Base-by-base conservation (phyloP, 2,113 vertebrate genomes). In the Gadus chalcogrammus region DNA sequence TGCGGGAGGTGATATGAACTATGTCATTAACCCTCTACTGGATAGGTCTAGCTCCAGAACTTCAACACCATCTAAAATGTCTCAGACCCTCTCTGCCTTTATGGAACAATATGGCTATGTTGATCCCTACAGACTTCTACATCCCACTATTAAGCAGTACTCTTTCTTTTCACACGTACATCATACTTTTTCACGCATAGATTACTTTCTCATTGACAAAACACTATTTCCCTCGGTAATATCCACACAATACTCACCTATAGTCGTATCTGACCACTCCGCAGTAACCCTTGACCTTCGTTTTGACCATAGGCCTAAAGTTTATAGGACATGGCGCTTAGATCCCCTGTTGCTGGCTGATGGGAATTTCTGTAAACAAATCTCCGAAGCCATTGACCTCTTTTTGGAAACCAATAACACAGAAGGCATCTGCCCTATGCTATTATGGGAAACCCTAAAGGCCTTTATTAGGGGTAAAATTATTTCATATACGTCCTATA, bases 311-410 rank as follows among this genome's bases (percentile, higher is more conserved):
- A 38, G 8, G 8, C 35, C 35, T 38, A 38, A 38, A 8, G 35
- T 4, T 4, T 38, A 4, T 38, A 38, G 8, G 8, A 4, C 8
- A 4, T 38, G 35, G 35, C 35, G 35, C 4, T 8, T 38, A 38
- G 35, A 38, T 8, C 8, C 35, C 8, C 35, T 38, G 8, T 38
- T 38, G 8, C 56, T 59, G 56, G 7, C 56, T 17, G 59, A 61
- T n/a, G 59, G n/a, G 5, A 20, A 24, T 52, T 71, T 20, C 56
- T 64, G 2, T 17, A 67, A 68, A 1, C 2, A 68, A 9, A 16
- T 72, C 69, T 27, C 35, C 3, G 64, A 76, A 18, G 62, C 69
- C 0, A 71, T 71, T 2, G 8, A 24, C 24, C 2, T 77, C 72
- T 4, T 72, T 69, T 16, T 72, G 61, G 55, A 5, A 68, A 72